Evolutionary conservation across 2,113 vertebrate genomes (phyloP).

Genomic region (Acrocephalus arundinaceus): DNA sequence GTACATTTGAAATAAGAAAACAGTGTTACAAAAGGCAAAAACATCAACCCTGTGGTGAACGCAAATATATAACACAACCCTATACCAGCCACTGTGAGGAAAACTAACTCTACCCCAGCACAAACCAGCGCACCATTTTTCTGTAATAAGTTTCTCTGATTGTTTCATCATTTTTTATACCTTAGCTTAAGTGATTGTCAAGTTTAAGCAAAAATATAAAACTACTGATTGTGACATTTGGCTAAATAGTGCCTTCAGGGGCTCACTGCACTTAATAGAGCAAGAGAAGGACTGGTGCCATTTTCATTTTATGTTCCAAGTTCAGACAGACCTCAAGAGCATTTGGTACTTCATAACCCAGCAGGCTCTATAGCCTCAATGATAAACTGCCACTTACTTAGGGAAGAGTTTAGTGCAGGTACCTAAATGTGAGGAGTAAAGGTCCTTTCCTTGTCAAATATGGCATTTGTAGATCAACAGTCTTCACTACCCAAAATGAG

Average conservation of each 20-base stretch:
- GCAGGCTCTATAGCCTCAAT: neutral
- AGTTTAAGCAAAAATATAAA: slow-evolving; percentile 33
- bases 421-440: neutral
- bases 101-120: neutral
- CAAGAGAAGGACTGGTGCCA: neutral
- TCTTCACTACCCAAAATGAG: neutral
- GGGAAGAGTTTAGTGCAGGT: neutral
- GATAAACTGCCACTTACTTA: neutral
- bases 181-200: neutral
- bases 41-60: neutral
- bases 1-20: neutral
- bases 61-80: neutral
- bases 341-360: slow-evolving; percentile 6
- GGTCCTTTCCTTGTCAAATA: neutral
- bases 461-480: neutral
- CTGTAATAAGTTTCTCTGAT: neutral
- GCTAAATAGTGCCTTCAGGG: slow-evolving; percentile 31
- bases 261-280: neutral
- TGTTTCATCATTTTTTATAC: neutral
- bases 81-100: too few species aligned
- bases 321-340: neutral
- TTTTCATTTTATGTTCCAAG: slow-evolving; percentile 43
- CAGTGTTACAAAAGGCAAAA: neutral
- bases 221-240: slow-evolving; percentile 37
- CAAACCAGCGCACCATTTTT: neutral